Evolutionary conservation across 2,113 vertebrate species (phyloP).

Genomic region (Seriola quinqueradiata): DNA sequence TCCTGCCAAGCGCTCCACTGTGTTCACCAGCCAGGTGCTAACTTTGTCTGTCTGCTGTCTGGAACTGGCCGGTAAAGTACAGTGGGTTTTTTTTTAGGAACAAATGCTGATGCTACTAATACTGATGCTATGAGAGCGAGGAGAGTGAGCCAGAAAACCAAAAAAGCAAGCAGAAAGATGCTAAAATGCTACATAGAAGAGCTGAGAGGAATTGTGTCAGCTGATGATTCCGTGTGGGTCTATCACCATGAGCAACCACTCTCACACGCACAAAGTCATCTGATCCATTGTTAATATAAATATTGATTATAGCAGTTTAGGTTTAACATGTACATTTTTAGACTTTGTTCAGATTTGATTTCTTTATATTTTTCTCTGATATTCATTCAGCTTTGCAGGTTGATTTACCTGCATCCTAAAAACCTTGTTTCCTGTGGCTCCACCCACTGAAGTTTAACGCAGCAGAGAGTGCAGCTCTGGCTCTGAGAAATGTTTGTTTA

Average conservation of each 20-base stretch:
- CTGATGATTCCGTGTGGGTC: no score
- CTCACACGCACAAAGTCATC: no score
- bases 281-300: background rate
- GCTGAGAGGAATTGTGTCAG: no score
- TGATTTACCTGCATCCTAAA: background rate
- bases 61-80: background rate
- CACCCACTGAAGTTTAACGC: constrained; percentile 2
- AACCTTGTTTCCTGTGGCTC: constrained; percentile 20
- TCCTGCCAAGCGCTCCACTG: background rate
- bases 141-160: no score
- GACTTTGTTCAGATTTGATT: background rate
- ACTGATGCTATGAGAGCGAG: background rate
- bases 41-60: background rate
- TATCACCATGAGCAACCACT: no score
- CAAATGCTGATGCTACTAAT: background rate
- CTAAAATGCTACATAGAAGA: no score
- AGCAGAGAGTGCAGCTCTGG: constrained; percentile 8
- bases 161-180: no score
- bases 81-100: background rate
- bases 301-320: background rate
- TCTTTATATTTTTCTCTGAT: background rate
- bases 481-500: constrained; percentile 49
- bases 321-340: background rate
- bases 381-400: background rate
- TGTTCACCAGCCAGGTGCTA: background rate